These are phyloP conservation scores for Dasypolia templi DNA, from an alignment of 2,888 invertebrate genomes.

Conservation along the genomic window DNA sequence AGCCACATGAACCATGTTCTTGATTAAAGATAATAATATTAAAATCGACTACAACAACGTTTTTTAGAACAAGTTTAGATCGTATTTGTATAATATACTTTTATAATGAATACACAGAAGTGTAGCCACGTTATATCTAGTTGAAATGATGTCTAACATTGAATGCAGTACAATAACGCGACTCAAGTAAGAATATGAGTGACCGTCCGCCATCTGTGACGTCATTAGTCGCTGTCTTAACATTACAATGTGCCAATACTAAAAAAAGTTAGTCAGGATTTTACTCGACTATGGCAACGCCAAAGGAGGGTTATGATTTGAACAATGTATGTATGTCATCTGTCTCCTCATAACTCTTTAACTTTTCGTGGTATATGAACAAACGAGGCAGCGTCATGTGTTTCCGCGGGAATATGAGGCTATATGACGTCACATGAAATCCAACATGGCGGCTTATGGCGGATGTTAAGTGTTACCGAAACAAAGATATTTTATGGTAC, in stretches of 20 bases:
- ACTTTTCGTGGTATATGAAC: not conserved
- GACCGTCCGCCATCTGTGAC: not conserved
- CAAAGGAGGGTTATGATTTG: not conserved
- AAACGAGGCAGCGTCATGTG: not conserved
- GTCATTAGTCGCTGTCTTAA: not conserved
- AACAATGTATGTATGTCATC: not conserved
- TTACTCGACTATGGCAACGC: not conserved
- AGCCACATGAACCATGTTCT: not conserved
- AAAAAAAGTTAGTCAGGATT: not conserved
- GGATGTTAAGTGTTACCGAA: not conserved
- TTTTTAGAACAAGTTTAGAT: not conserved
- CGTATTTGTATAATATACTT: not conserved
- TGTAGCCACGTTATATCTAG: not conserved
- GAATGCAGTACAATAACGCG: not conserved
- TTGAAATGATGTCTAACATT: slow-evolving; percentile 13
- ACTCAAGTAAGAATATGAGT: not conserved
- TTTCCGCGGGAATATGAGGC: not conserved
- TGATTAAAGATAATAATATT: slow-evolving; percentile 14
- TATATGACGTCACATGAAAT: not conserved
- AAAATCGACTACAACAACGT: slow-evolving; percentile 26
- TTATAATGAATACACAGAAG: slow-evolving; percentile 1
- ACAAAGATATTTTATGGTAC: too few relatives aligned
- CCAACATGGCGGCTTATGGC: not conserved
- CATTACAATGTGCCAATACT: not conserved
- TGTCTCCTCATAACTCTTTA: not conserved